These are phyloP conservation scores for Solenopsis fugax DNA, from an alignment of 1,140 invertebrate species.

Conservation along the genomic window DNA sequence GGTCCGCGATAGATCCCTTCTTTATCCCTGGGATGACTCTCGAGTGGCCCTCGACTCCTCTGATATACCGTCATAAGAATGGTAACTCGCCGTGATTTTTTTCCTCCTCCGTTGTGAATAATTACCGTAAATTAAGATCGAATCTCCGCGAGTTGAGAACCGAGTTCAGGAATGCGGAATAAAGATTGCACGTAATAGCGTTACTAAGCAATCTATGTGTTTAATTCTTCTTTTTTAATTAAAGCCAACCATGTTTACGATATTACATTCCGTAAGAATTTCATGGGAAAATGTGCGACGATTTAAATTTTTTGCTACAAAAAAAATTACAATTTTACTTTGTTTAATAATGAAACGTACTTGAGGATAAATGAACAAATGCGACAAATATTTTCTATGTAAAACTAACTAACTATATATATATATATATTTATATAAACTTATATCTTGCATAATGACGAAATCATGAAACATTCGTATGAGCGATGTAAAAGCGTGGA, in stretches of 20 bases:
- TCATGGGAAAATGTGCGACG: background rate
- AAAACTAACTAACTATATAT: background rate
- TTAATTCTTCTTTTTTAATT: conserved; percentile 29
- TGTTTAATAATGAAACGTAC: background rate
- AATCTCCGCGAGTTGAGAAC: background rate
- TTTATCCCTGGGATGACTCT: conserved; percentile 58
- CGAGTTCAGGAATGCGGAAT: background rate
- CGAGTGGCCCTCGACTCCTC: conserved; percentile 59
- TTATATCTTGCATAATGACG: background rate
- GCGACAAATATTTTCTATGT: background rate
- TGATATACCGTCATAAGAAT: conserved; percentile 50
- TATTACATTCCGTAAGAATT: conserved; percentile 6
- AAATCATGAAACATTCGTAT: background rate
- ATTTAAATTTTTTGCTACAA: background rate
- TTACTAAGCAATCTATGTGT: conserved; percentile 10
- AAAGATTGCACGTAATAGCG: conserved; percentile 8
- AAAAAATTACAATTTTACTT: background rate
- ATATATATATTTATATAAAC: background rate
- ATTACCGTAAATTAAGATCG: conserved; percentile 43
- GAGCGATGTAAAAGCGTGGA: background rate
- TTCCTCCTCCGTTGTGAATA: conserved; percentile 30
- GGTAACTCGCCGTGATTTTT: conserved; percentile 36
- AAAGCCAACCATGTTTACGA: background rate
- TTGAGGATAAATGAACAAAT: background rate
- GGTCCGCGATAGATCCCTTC: conserved; percentile 54